Percentiles rank a stretch among this genome's conserved stretches.
Conservation (phyloP, 2,113 vertebrate species). For the Bubo bubo region DNA sequence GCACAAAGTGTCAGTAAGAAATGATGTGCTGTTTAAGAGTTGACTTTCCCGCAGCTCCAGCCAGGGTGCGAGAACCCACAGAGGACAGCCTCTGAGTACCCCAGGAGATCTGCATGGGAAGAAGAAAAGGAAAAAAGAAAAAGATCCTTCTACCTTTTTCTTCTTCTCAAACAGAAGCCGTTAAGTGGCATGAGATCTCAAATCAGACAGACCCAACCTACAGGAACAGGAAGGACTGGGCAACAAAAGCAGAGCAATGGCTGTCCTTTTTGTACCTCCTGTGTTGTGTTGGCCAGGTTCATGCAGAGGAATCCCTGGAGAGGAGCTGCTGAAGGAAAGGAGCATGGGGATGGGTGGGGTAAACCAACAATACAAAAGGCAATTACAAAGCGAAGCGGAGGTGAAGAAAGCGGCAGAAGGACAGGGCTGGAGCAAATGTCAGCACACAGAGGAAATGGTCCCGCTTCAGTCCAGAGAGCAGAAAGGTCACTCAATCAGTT, state of each 20-base stretch:
- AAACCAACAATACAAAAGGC: conserved; percentile 22
- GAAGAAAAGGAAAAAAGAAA: neutral
- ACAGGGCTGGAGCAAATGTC: conserved; percentile 1
- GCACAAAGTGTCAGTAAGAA: neutral
- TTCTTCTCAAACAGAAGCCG: neutral
- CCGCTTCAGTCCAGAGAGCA: neutral
- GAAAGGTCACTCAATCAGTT: neutral
- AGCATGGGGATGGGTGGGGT: conserved; percentile 8
- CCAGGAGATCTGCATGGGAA: neutral
- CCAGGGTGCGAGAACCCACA: neutral
- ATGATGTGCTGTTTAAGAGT: neutral
- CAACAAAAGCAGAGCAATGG: neutral
- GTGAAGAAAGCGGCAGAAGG: neutral
- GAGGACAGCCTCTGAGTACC: neutral
- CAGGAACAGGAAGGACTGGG: neutral
- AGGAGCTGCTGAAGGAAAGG: conserved; percentile 8
- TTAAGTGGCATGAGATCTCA: neutral
- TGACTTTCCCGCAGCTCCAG: neutral
- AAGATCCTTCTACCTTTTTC: neutral
- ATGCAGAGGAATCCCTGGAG: conserved; percentile 3
- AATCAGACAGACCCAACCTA: neutral
- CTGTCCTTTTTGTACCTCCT: neutral
- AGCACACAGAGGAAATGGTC: neutral
- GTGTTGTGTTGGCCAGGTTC: neutral
- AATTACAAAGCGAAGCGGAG: neutral